A percentile compares a stretch with the other conserved stretches of the same genome.
These are phyloP conservation scores for Eupeodes latifasciatus DNA, from an alignment of 2,888 invertebrate species.

Conservation along the genomic window DNA sequence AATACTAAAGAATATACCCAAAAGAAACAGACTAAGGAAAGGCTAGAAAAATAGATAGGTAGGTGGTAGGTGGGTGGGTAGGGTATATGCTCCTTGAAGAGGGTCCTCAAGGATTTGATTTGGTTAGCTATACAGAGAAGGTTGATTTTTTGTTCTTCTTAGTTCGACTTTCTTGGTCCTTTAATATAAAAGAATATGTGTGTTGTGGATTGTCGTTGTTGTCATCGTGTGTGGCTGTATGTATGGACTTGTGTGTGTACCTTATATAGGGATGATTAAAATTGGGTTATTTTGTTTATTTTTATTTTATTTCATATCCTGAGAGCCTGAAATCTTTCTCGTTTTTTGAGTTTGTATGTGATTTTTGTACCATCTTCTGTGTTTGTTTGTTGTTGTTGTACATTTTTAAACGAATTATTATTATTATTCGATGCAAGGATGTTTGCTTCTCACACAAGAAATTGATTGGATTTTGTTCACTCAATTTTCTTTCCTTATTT, in stretches of 20 bases:
- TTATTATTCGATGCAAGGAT: constrained; percentile 46
- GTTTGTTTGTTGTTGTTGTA: constrained; percentile 24
- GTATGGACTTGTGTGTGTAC: constrained; percentile 50
- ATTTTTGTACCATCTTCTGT: not conserved
- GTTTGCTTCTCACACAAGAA: constrained; percentile 63
- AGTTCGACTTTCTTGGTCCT: not conserved
- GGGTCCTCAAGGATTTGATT: constrained; percentile 57
- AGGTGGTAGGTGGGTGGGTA: no score
- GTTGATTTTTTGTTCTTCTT: not conserved
- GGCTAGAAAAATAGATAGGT: not conserved
- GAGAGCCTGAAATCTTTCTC: not conserved
- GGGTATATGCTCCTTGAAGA: constrained; percentile 38
- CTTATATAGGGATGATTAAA: constrained; percentile 71
- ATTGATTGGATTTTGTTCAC: constrained; percentile 74
- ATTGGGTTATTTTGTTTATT: constrained; percentile 76
- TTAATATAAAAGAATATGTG: not conserved
- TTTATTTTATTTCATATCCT: constrained; percentile 64
- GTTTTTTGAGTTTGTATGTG: not conserved
- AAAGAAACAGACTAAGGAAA: not conserved
- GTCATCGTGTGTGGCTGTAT: not conserved
- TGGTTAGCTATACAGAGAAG: constrained; percentile 11
- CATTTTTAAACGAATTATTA: constrained; percentile 47
- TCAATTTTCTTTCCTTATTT: constrained; percentile 60
- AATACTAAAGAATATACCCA: not conserved
- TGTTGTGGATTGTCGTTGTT: constrained; percentile 13